phyloP scores from a whole-genome alignment of 2,888 invertebrate genomes.

The Epirrhoe tristata region DNA sequence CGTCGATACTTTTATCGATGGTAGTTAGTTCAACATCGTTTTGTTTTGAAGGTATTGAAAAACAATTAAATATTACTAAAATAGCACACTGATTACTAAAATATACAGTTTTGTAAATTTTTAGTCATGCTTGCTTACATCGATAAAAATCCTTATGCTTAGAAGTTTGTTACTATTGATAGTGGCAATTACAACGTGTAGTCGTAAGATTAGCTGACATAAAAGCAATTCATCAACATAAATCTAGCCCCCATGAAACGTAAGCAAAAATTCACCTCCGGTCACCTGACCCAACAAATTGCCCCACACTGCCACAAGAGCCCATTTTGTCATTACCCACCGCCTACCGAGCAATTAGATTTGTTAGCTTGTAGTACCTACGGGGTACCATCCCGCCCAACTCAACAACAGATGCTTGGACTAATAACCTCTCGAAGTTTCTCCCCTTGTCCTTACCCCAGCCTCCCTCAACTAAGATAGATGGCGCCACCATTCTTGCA shows the following conservation, averaged over 20 bases:
- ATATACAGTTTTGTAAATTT: too few species aligned
- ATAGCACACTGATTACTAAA: too few species aligned
- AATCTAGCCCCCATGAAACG: constrained; percentile 17
- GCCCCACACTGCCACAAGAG: constrained; percentile 66
- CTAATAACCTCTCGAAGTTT: constrained; percentile 87
- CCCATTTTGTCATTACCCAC: constrained; percentile 80
- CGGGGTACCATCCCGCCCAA: constrained; percentile 81
- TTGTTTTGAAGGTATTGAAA: too few species aligned
- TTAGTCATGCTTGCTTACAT: too few species aligned
- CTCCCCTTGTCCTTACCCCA: constrained; percentile 71
- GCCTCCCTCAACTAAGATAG: constrained; percentile 91
- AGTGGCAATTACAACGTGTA: too few species aligned
- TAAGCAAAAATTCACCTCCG: constrained; percentile 42
- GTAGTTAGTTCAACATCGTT: too few species aligned
- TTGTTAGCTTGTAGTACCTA: constrained; percentile 85
- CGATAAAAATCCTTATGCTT: too few species aligned
- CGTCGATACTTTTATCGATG: too few species aligned
- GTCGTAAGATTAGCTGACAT: background rate
- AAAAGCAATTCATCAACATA: constrained; percentile 1
- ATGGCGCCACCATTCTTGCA: constrained; percentile 96
- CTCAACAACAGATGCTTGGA: constrained; percentile 86
- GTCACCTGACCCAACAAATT: constrained; percentile 79
- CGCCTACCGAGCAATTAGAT: constrained; percentile 85
- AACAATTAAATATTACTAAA: too few species aligned
- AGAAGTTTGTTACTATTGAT: too few species aligned